Percentiles rank a stretch among this genome's conserved stretches.
Evolutionary conservation across 2,888 invertebrate genomes (phyloP).

Genomic region (Dolichomitus sp.): DNA sequence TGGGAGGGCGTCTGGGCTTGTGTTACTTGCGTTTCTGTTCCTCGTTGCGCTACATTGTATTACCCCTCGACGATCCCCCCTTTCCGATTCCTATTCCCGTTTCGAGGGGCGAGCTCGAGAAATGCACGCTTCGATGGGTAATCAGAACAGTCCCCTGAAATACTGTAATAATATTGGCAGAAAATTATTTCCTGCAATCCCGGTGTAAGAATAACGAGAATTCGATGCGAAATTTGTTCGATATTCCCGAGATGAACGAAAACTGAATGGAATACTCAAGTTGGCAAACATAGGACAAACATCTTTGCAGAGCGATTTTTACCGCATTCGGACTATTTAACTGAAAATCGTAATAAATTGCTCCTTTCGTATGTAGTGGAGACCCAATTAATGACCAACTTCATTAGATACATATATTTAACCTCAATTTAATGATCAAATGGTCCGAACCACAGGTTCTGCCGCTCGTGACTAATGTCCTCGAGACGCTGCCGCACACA

Average conservation of each 20-base stretch:
- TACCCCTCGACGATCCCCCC: neutral
- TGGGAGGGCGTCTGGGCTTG: constrained; percentile 26
- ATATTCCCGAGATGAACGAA: neutral
- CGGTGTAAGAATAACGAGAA: neutral
- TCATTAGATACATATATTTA: neutral
- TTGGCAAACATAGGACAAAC: neutral
- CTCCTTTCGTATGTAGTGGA: neutral
- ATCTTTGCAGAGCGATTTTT: neutral
- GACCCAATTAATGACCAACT: neutral
- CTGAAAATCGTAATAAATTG: neutral
- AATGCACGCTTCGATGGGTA: constrained; percentile 6
- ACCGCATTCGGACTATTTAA: neutral
- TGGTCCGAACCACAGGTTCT: neutral
- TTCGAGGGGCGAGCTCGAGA: neutral
- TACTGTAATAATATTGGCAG: constrained; percentile 9
- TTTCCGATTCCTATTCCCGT: constrained; percentile 4
- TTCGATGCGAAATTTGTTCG: neutral
- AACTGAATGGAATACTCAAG: neutral
- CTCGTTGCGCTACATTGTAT: constrained; percentile 39
- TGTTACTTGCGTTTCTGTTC: constrained; percentile 31
- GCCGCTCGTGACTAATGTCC: neutral
- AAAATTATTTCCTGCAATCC: neutral
- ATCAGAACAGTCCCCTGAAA: neutral
- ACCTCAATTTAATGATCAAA: neutral
- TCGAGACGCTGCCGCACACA: neutral